Evolutionary conservation across 2,888 invertebrate species (phyloP).

Genomic region (Diarsia mendica): DNA sequence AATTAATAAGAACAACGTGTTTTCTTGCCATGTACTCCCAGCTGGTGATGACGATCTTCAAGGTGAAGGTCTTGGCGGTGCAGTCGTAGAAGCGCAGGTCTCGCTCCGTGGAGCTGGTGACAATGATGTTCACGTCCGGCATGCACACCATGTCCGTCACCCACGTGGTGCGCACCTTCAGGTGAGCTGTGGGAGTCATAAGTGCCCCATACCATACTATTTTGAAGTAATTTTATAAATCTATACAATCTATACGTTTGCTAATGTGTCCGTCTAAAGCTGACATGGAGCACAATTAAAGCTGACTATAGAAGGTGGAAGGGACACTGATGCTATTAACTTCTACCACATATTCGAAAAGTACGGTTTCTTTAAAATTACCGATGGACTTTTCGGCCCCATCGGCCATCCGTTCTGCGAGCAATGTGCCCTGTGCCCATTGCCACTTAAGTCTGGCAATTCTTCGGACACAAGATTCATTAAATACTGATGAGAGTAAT

Average conservation of each 20-base stretch:
- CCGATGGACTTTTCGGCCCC: too few relatives aligned
- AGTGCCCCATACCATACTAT: not conserved
- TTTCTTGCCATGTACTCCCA: constrained; percentile 89
- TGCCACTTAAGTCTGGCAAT: too few relatives aligned
- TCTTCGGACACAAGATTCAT: too few relatives aligned
- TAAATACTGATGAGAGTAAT: too few relatives aligned
- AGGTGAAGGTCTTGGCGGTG: constrained; percentile 93
- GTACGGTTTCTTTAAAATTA: too few relatives aligned
- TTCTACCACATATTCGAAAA: too few relatives aligned
- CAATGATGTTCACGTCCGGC: constrained; percentile 94
- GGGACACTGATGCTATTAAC: too few relatives aligned
- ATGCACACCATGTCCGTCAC: constrained; percentile 93
- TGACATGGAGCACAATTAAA: too few relatives aligned
- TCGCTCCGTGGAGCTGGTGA: constrained; percentile 94
- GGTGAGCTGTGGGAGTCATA: constrained; percentile 81
- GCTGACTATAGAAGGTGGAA: not conserved
- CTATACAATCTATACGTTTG: not conserved
- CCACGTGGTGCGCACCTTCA: constrained; percentile 92
- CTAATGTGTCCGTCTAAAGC: not conserved
- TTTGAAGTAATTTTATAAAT: not conserved
- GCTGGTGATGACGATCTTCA: constrained; percentile 93
- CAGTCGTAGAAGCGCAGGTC: constrained; percentile 95
- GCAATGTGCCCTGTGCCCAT: too few relatives aligned
- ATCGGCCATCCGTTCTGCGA: too few relatives aligned
- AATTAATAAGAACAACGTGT: not conserved